Base-by-base conservation (phyloP, 2,797 vertebrate species). In the Pampus argenteus region DNA sequence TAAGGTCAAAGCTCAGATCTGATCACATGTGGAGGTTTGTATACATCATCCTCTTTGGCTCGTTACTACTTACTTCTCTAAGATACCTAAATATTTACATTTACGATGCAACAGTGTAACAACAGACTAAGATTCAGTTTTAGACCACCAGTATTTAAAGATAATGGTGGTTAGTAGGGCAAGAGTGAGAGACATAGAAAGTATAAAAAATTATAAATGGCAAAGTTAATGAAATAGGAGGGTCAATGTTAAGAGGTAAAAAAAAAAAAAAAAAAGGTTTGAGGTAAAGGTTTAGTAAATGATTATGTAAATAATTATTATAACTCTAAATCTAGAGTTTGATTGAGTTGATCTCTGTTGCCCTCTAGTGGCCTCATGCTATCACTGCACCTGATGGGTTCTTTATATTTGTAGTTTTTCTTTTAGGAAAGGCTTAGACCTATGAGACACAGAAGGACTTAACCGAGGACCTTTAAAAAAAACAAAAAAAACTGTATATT, bases 311-410 rank as follows among this genome's bases (percentile, higher is more conserved):
- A 20, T 34, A 40, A 22, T 7, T 20, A 0, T 34, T 50, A 2
- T 25, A 25, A 56, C 8, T 66, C 26, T 13, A n/a, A 29, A 31
- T 9, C n/a, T n/a, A 15, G 25, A 17, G 23, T 51, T 40, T 11
- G n/a, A n/a, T n/a, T n/a, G n/a, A n/a, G n/a, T 1, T 56, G 42
- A 18, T 2, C 20, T 84, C 56, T 85, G 60, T 67, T 47, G 64
- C 4, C 84, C 83, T 78, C 89, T 90, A 73, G 85, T 80, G 89
- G 80, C 7, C 52, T 38, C 4, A 51, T 1, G 1, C 2, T 11
- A 1, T 31, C 31, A 36, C 52, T n/a, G n/a, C n/a, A n/a, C n/a
- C n/a, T n/a, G n/a, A n/a, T n/a, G n/a, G n/a, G n/a, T n/a, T n/a
- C n/a, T n/a, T n/a, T n/a, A n/a, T n/a, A n/a, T n/a, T n/a, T n/a